These are phyloP conservation scores for Phocides pigmalion DNA, from an alignment of 1,140 invertebrate species.

Conservation along the genomic window DNA sequence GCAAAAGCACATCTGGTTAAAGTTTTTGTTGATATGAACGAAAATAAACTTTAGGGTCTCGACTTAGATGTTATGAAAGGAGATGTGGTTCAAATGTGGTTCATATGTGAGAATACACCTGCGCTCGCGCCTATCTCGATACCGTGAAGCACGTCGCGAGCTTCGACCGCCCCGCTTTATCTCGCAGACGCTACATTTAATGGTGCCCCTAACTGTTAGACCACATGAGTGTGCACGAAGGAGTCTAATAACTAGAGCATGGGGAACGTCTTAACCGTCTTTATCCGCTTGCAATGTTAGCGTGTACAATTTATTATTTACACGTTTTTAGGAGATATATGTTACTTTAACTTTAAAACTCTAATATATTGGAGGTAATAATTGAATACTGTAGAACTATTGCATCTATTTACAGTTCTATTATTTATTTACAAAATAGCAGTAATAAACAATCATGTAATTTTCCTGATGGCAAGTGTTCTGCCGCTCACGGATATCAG, in stretches of 20 bases:
- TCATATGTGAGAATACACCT: constrained; percentile 62
- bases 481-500: too few species aligned
- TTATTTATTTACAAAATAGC: too few species aligned
- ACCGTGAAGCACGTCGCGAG: constrained; percentile 64
- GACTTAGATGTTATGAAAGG: constrained; percentile 25
- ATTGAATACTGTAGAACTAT: too few species aligned
- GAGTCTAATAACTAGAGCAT: constrained; percentile 47
- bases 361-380: too few species aligned
- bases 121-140: constrained; percentile 61
- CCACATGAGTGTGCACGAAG: constrained; percentile 60
- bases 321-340: too few species aligned
- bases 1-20: background rate
- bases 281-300: background rate
- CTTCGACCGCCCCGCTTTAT: constrained; percentile 43
- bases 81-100: constrained; percentile 32
- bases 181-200: constrained; percentile 49
- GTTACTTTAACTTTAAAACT: too few species aligned
- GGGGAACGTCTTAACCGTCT: constrained; percentile 13
- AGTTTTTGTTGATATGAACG: background rate
- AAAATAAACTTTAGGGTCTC: constrained; percentile 42
- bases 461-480: too few species aligned
- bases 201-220: constrained; percentile 60
- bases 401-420: too few species aligned
- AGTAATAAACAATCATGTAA: too few species aligned
- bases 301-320: too few species aligned